These are phyloP conservation scores for Rhineura floridana DNA, from an alignment of 2,113 vertebrate genomes.

Conservation along the genomic window DNA sequence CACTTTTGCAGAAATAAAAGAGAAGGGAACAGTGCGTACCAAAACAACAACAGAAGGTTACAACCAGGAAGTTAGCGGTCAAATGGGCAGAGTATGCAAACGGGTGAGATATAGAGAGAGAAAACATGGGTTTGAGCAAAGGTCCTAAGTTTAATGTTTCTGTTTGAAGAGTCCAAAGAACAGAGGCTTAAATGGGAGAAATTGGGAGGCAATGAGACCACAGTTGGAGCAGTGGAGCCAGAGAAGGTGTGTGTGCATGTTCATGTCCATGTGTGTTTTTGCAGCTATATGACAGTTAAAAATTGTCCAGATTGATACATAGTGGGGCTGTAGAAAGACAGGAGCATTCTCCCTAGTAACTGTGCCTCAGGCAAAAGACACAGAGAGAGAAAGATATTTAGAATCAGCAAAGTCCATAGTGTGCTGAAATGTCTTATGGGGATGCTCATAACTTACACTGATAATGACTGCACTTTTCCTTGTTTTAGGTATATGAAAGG, in stretches of 20 bases:
- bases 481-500: conserved; percentile 90
- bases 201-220: neutral
- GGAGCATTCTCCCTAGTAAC: neutral
- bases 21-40: neutral
- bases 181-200: neutral
- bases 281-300: neutral
- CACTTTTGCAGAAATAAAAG: neutral
- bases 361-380: neutral
- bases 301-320: neutral
- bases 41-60: neutral
- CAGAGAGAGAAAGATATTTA: too few species aligned
- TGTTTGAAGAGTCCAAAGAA: neutral
- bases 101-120: neutral
- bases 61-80: neutral
- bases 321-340: neutral
- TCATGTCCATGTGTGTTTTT: neutral
- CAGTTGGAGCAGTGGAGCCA: neutral
- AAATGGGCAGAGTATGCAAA: neutral
- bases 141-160: neutral
- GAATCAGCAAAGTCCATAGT: too few species aligned
- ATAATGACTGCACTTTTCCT: neutral
- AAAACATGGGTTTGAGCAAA: neutral
- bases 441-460: neutral
- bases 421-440: neutral
- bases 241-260: neutral